Conservation (phyloP, 2,888 invertebrate genomes). For the Metopia argyrocephala region DNA sequence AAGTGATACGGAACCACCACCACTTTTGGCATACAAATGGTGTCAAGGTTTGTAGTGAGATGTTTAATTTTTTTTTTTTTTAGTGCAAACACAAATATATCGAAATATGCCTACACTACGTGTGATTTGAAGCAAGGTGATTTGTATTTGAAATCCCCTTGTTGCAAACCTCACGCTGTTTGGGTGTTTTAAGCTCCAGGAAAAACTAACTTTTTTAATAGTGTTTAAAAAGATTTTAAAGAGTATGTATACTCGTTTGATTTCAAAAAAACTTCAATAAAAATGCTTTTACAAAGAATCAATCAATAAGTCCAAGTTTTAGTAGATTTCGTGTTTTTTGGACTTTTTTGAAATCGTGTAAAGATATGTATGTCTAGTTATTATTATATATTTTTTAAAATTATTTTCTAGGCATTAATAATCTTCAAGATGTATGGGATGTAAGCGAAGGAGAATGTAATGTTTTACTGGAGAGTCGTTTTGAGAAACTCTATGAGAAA, state of each 20-base stretch:
- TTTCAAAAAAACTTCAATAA: too few species aligned
- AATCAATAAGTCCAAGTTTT: too few species aligned
- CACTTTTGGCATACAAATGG: constrained; percentile 96
- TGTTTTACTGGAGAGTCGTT: constrained; percentile 96
- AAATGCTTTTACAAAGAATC: too few species aligned
- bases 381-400: neutral
- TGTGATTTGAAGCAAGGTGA: constrained; percentile 85
- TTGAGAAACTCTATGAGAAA: constrained; percentile 99
- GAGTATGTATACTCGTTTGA: neutral
- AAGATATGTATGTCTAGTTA: too few species aligned
- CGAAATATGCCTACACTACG: constrained; percentile 70
- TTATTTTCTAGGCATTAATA: constrained; percentile 87
- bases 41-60: constrained; percentile 88
- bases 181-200: constrained; percentile 72
- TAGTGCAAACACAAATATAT: neutral
- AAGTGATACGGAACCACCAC: constrained; percentile 98
- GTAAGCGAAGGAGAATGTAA: constrained; percentile 99
- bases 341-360: too few species aligned
- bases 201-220: neutral
- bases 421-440: constrained; percentile 99
- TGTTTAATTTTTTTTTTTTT: neutral
- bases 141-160: constrained; percentile 82
- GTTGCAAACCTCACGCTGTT: constrained; percentile 85
- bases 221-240: neutral
- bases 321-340: too few species aligned